Evolutionary conservation across 2,113 vertebrate species (phyloP).

Genomic region (Melanotaenia duboulayi): DNA sequence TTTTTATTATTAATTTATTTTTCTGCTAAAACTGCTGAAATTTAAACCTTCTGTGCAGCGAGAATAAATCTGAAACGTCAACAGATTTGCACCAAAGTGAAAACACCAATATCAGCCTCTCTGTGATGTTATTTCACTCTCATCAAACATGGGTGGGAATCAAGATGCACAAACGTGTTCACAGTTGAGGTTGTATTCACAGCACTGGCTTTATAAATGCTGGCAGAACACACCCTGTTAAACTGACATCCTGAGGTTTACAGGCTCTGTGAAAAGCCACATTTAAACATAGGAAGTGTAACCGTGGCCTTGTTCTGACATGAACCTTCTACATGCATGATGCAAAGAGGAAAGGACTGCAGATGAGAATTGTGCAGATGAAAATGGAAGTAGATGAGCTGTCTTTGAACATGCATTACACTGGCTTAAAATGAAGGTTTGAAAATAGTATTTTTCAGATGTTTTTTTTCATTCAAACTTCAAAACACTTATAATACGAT

Average conservation of each 20-base stretch:
- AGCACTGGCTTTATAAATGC: not conserved
- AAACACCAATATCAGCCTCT: not conserved
- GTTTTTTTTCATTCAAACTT: not conserved
- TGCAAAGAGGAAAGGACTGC: not conserved
- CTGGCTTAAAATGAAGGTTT: not conserved
- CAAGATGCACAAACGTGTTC: slow-evolving; percentile 25
- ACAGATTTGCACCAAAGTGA: too few relatives aligned
- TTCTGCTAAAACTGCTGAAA: too few relatives aligned
- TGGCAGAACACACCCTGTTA: slow-evolving; percentile 31
- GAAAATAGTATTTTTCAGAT: not conserved
- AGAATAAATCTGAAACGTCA: too few relatives aligned
- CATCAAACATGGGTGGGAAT: not conserved
- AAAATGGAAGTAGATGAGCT: not conserved
- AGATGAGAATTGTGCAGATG: not conserved
- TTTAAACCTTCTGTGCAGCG: too few relatives aligned
- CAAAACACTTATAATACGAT: not conserved
- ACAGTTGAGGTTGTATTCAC: too few relatives aligned
- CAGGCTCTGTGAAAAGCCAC: slow-evolving; percentile 1
- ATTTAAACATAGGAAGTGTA: not conserved
- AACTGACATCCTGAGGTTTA: slow-evolving; percentile 78
- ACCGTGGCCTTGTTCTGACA: slow-evolving; percentile 38
- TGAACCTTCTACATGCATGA: not conserved
- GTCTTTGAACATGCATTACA: not conserved
- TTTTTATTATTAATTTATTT: too few relatives aligned
- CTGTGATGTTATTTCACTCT: slow-evolving; percentile 9